phyloP scores from a whole-genome alignment of 2,113 vertebrate genomes.

The Cercocebus atys region DNA sequence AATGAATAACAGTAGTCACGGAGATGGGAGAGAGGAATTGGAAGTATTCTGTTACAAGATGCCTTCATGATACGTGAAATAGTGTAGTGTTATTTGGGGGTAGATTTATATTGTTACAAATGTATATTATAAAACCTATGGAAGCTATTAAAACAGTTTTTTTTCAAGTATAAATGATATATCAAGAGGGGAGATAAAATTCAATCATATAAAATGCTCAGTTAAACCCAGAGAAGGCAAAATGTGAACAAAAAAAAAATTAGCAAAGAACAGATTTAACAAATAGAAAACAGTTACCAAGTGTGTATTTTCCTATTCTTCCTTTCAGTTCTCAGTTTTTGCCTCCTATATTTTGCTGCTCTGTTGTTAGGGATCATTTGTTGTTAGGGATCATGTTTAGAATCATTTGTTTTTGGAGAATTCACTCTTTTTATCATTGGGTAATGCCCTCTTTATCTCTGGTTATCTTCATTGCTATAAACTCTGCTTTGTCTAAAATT shows the following conservation, averaged over 20 bases:
- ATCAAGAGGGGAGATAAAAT: neutral
- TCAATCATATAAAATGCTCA: neutral
- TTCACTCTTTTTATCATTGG: neutral
- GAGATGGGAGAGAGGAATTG: neutral
- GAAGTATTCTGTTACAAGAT: neutral
- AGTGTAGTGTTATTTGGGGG: neutral
- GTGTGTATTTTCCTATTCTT: neutral
- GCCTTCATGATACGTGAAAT: neutral
- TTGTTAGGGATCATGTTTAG: neutral
- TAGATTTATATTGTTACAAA: neutral
- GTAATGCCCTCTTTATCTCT: neutral
- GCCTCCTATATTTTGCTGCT: neutral
- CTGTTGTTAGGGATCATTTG: neutral
- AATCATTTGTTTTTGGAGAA: neutral
- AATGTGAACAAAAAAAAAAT: neutral
- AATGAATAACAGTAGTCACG: neutral
- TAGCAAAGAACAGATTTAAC: neutral
- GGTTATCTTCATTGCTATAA: neutral
- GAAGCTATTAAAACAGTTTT: neutral
- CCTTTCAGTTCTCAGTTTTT: neutral
- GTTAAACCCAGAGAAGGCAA: neutral
- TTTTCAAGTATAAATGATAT: neutral
- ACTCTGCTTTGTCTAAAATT: neutral
- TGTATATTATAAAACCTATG: neutral
- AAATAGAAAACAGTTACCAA: neutral